Percentiles rank a stretch among this genome's conserved stretches.
These are phyloP conservation scores for Cydia splendana DNA, from an alignment of 1,140 invertebrate species.

Conservation along the genomic window DNA sequence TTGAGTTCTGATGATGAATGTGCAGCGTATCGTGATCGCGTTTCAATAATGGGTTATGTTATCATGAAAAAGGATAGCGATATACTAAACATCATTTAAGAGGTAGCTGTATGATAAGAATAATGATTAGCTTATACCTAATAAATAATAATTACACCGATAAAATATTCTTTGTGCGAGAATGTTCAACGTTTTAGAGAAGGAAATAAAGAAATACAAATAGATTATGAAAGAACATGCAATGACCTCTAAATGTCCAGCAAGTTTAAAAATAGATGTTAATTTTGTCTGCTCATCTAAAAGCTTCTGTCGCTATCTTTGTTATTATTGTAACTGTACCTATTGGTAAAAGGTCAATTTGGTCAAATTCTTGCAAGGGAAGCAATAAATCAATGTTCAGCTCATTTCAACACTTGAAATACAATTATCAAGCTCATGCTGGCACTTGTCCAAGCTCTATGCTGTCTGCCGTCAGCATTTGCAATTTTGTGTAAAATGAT, in stretches of 20 bases:
- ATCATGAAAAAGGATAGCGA: neutral
- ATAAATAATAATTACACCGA: too few relatives aligned
- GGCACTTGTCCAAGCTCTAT: conserved; percentile 35
- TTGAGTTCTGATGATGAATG: conserved; percentile 5
- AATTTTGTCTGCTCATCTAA: neutral
- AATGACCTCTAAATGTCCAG: too few relatives aligned
- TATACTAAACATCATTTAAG: neutral
- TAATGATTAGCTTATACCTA: neutral
- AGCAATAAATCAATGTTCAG: conserved; percentile 37
- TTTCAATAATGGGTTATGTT: neutral
- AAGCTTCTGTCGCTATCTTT: neutral
- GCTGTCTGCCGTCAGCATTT: conserved; percentile 27
- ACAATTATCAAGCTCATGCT: conserved; percentile 37
- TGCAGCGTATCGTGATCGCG: neutral
- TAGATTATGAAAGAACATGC: too few relatives aligned
- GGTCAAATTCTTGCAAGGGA: conserved; percentile 26
- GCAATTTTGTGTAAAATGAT: conserved; percentile 37
- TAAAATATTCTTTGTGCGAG: neutral
- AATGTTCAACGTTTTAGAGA: too few relatives aligned
- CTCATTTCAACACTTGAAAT: conserved; percentile 36
- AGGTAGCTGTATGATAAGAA: neutral
- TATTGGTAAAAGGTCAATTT: conserved; percentile 27
- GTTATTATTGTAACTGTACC: neutral
- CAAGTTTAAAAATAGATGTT: too few relatives aligned
- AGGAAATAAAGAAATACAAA: too few relatives aligned